Base-by-base conservation (phyloP, 2,113 vertebrate genomes). In the Phyllostomus discolor region DNA sequence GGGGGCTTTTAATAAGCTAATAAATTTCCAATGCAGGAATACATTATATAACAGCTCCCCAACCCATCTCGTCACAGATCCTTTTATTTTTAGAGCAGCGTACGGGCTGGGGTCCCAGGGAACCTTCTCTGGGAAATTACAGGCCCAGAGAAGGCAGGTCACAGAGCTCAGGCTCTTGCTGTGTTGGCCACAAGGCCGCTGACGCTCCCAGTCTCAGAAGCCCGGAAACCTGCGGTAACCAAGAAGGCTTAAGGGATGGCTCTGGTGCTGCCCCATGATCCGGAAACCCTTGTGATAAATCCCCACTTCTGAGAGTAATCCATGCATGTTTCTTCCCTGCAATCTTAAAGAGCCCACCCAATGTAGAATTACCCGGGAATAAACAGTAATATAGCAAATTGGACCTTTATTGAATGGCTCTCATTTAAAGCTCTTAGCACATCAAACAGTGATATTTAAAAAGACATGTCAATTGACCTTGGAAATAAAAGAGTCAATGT, bases 381-480 rank as follows among this genome's bases (percentile, higher is more conserved):
- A 94, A 97, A 96, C 64, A 97, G 89, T 80, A 96, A 96, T 96
- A 91, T 7, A 91, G 94, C 33, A 97, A 98, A 97, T 85, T 79
- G 80, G 82, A 28, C 59, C 83, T 97, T 97, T 96, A 97, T 95
- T 95, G 86, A 97, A 91, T 88, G 69, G 38, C 72, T 96, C 95
- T 96, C 96, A 97, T 96, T 97, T 96, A 96, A 97, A 88, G 89
- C 94, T 95, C 86, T 97, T 94, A 97, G 97, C 86, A 96, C 57
- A 75, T 97, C 96, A 96, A 97, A 96, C 79, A 98, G 87, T 73
- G 73, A 96, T 95, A 96, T 92, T 46, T 92, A 93, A 97, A 94
- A 95, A 95, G 92, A 88, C 94, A 96, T 28, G 64, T 82, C 96
- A 97, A 87, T 96, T 97, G 97, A 97, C 97, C 97, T 96, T 96